Evolutionary conservation across 2,113 vertebrate genomes (phyloP).

Genomic region (Chaenocephalus aceratus): DNA sequence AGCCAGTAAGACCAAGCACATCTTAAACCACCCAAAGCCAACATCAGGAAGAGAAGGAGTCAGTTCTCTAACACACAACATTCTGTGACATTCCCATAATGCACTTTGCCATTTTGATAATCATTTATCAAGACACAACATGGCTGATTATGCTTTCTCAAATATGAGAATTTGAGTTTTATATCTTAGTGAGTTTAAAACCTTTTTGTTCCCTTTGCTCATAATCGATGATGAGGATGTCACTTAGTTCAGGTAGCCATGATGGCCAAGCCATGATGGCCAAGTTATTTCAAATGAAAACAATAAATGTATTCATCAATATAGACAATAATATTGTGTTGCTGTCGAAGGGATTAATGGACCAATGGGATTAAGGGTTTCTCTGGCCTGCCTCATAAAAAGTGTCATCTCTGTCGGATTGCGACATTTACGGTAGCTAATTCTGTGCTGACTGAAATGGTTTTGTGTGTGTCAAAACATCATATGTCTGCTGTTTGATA

Average conservation of each 20-base stretch:
- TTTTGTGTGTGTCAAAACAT: background rate
- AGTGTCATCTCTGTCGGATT: background rate
- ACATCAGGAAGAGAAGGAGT: background rate
- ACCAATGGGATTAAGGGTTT: background rate
- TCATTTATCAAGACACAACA: background rate
- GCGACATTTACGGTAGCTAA: background rate
- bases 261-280: background rate
- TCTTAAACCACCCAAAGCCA: background rate
- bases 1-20: background rate
- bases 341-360: background rate
- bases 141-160: background rate
- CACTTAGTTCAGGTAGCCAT: rapidly evolving
- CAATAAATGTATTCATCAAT: background rate
- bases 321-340: background rate
- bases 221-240: background rate
- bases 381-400: background rate
- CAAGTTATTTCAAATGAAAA: background rate
- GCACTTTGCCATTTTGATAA: background rate
- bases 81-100: constrained; percentile 2
- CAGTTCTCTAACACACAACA: background rate
- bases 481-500: background rate
- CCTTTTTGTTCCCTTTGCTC: background rate
- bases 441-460: background rate
- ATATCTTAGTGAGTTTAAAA: background rate
- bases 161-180: background rate